These are phyloP conservation scores for Melanotaenia trifasciata DNA, from an alignment of 2,797 vertebrate species.

Conservation along the genomic window DNA sequence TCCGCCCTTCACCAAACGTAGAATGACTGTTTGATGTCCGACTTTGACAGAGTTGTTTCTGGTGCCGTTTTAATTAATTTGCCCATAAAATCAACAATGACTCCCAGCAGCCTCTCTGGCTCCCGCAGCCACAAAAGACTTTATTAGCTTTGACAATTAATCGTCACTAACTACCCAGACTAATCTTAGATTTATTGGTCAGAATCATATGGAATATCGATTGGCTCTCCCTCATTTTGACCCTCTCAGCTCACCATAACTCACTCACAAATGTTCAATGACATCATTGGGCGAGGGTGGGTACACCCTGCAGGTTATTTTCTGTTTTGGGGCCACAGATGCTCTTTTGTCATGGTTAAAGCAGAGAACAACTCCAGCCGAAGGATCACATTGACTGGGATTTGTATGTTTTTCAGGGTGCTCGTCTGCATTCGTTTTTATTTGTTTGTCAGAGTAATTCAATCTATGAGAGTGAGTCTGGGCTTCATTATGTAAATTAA, in stretches of 20 bases:
- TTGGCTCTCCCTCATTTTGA: constrained; percentile 66
- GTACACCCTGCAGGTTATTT: constrained; percentile 37
- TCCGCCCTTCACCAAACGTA: constrained; percentile 65
- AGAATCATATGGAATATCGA: constrained; percentile 77
- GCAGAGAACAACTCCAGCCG: constrained; percentile 23
- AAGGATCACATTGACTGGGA: constrained; percentile 39
- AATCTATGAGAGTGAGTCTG: constrained; percentile 78
- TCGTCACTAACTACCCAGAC: constrained; percentile 78
- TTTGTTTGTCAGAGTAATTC: constrained; percentile 83
- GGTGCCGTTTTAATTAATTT: constrained; percentile 80
- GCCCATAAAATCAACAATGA: constrained; percentile 74
- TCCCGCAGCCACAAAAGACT: constrained; percentile 63
- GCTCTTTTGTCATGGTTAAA: constrained; percentile 16
- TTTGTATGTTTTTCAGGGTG: constrained; percentile 55
- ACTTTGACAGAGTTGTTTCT: constrained; percentile 66
- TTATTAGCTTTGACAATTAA: constrained; percentile 85
- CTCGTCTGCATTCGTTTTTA: constrained; percentile 67
- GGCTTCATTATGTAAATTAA: constrained; percentile 83
- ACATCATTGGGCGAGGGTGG: constrained; percentile 68
- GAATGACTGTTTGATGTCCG: constrained; percentile 62
- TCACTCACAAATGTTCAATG: constrained; percentile 68
- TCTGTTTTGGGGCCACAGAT: constrained; percentile 30
- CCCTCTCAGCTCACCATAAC: constrained; percentile 74
- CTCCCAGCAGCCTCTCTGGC: constrained; percentile 75
- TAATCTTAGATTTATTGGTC: constrained; percentile 78